Evolutionary conservation across 2,113 vertebrate species (phyloP), one percentile per base, ranked within the genome.

Genomic region (Phalacrocorax pelagicus): DNA sequence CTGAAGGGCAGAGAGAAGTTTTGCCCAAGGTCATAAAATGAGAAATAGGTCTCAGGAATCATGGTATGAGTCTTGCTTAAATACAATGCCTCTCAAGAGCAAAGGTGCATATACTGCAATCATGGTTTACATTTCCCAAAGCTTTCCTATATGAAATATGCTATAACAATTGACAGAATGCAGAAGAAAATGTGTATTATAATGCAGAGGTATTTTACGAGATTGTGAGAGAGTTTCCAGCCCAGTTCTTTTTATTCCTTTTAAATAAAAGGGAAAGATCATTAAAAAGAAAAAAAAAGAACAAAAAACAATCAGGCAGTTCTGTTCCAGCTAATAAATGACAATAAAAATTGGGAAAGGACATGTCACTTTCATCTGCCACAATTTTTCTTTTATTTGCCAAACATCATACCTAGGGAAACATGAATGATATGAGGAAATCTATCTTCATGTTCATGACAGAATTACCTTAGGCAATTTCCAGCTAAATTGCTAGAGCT

Each of bases 401-500:
- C 81, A 87, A 77, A 72, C 30, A 77, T 69, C 49, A 72, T 62
- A 89, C 17, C 36, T 49, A 92, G 75, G 67, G 72, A 93, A 94
- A 95, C 20, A 18, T 29, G 89, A 78, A 88, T 24, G 23, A 94
- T 90, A 94, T 51, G 38, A 92, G 18, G 71, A 63, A 55, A 81
- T 94, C 58, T 80, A 22, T 93, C 63, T 92, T 90, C 67, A 51
- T 70, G 38, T 29, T 74, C 40, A 21, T 52, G 86, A 95, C 57
- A 94, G 70, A 87, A 87, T 84, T 89, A 85, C 92, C 74, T 85
- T 55, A 59, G 86, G 78, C 83, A 94, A 92, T 85, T 97, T 91
- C 90, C 55, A 85, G 70, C 52, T 82, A 80, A 87, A 90, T 51
- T 81, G 59, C 52, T 94, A 75, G 9, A 92, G 52, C n/a, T 81